phyloP scores from a whole-genome alignment of 2,797 vertebrate genomes.

The Lateolabrax maculatus region DNA sequence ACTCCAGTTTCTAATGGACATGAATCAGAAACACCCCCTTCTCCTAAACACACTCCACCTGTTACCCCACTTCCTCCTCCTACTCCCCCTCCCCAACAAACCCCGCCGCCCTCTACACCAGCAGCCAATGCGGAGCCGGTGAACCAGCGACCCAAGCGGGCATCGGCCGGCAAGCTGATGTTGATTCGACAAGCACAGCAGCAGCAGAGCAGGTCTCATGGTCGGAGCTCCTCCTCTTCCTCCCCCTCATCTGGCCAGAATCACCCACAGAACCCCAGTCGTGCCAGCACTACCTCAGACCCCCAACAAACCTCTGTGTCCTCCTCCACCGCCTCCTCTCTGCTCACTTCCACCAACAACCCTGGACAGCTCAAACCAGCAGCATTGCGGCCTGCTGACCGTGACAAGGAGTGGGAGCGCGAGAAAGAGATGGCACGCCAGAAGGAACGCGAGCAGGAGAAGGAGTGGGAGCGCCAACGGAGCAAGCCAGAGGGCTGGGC shows the following conservation, averaged over 20 bases:
- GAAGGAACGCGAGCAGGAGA: slow-evolving; percentile 87
- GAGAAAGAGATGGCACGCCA: slow-evolving; percentile 81
- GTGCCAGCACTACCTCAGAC: slow-evolving; percentile 93
- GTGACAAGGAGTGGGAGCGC: slow-evolving; percentile 81
- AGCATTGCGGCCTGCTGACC: slow-evolving; percentile 78
- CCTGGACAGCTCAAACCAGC: slow-evolving; percentile 88
- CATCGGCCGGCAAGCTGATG: slow-evolving; percentile 91
- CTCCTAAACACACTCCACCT: slow-evolving; percentile 68
- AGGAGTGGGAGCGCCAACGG: slow-evolving; percentile 84
- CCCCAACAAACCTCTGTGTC: slow-evolving; percentile 88
- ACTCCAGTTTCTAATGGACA: slow-evolving; percentile 89
- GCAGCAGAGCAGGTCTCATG: slow-evolving; percentile 83
- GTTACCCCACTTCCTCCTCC: slow-evolving; percentile 61
- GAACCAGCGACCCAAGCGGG: slow-evolving; percentile 95
- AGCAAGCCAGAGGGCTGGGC: slow-evolving; percentile 90
- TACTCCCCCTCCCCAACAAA: slow-evolving; percentile 66
- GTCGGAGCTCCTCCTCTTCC: slow-evolving; percentile 88
- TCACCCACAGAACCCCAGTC: slow-evolving; percentile 89
- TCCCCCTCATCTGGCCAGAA: slow-evolving; percentile 89
- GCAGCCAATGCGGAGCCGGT: slow-evolving; percentile 87
- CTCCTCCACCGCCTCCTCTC: slow-evolving; percentile 82
- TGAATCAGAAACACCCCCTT: slow-evolving; percentile 87
- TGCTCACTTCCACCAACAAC: slow-evolving; percentile 66
- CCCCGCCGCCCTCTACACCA: slow-evolving; percentile 74
- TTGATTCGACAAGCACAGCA: slow-evolving; percentile 97